A percentile compares a stretch with the other conserved stretches of the same genome.
Conservation (phyloP, 2,797 vertebrate genomes). For the Botia almorhae region DNA sequence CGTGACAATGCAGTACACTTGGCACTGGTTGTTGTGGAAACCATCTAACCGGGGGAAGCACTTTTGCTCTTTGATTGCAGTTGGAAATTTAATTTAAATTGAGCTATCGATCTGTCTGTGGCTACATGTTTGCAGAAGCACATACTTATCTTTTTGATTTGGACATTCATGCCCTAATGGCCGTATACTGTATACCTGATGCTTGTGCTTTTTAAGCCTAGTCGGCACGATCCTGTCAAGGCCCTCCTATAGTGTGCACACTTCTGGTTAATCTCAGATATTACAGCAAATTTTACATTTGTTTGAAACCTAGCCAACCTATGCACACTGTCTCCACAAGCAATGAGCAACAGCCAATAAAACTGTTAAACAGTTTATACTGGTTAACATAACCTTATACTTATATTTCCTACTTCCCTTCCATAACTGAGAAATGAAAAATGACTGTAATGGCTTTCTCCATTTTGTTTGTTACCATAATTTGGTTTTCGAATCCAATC, state of each 20-base stretch:
- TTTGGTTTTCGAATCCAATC: neutral
- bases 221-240: neutral
- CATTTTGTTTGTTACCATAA: too few relatives aligned
- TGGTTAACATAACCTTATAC: too few relatives aligned
- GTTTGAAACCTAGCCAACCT: too few relatives aligned
- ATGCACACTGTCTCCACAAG: too few relatives aligned
- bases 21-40: slow-evolving; percentile 20
- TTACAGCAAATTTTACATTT: too few relatives aligned
- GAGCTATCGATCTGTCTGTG: slow-evolving; percentile 21
- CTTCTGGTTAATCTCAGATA: too few relatives aligned
- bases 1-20: neutral
- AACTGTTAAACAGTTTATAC: neutral
- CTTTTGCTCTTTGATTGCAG: slow-evolving; percentile 12
- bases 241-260: neutral
- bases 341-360: neutral
- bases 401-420: too few relatives aligned
- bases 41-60: neutral
- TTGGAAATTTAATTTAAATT: slow-evolving; percentile 8
- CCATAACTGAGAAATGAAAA: too few relatives aligned
- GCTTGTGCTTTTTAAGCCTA: neutral
- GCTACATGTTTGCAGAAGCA: slow-evolving; percentile 5
- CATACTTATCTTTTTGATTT: slow-evolving; percentile 15
- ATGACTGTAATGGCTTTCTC: too few relatives aligned
- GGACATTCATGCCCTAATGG: slow-evolving; percentile 25
- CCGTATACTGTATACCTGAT: neutral